phyloP scores from a whole-genome alignment of 2,888 invertebrate species.

The Cremastinae sp. region DNA sequence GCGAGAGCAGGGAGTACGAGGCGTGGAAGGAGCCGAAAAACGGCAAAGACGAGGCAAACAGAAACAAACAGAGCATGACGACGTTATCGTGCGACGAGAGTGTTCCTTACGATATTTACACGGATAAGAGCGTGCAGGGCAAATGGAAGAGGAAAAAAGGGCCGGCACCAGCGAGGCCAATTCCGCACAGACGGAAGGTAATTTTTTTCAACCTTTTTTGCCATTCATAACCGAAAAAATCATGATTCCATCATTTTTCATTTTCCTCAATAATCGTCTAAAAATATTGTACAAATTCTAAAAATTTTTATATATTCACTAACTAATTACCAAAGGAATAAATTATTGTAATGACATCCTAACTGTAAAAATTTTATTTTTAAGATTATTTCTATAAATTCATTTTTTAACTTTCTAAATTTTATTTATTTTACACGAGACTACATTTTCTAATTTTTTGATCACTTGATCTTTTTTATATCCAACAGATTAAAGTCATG shows the following conservation, averaged over 20 bases:
- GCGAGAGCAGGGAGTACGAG: conserved; percentile 58
- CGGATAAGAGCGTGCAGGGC: conserved; percentile 85
- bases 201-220: neutral
- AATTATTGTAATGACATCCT: too few species aligned
- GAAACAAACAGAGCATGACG: conserved; percentile 81
- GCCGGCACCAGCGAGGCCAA: conserved; percentile 90
- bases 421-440: too few species aligned
- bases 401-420: too few species aligned
- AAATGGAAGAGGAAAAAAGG: conserved; percentile 90
- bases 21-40: conserved; percentile 82
- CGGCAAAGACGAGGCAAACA: conserved; percentile 84
- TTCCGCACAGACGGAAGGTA: conserved; percentile 85
- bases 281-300: too few species aligned
- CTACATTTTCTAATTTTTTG: too few species aligned
- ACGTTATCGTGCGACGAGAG: conserved; percentile 56
- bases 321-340: too few species aligned
- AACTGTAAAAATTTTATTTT: too few species aligned
- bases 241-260: too few species aligned
- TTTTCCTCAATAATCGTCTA: too few species aligned
- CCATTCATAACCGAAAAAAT: neutral
- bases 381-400: too few species aligned
- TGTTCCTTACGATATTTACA: conserved; percentile 64
- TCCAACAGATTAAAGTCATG: conserved; percentile 80
- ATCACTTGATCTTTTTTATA: too few species aligned
- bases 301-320: too few species aligned